A percentile compares a stretch with the other conserved stretches of the same genome.
These are phyloP conservation scores for Coelopa pilipes DNA, from an alignment of 2,888 invertebrate genomes.

Conservation along the genomic window DNA sequence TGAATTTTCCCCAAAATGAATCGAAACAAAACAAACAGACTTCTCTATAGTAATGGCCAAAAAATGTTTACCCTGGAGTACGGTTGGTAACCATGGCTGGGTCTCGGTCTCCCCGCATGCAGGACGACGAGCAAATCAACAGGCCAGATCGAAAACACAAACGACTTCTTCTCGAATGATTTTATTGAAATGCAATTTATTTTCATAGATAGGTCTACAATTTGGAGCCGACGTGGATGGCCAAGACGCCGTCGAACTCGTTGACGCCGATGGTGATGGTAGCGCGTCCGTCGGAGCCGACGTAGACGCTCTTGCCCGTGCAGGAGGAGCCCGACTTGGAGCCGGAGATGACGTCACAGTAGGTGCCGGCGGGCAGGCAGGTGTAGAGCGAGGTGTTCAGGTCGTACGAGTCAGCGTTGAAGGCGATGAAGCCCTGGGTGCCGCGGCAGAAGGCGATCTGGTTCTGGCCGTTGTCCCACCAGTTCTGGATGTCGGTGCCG, in stretches of 20 bases:
- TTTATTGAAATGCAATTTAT: too few relatives aligned
- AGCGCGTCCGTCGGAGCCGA: constrained; percentile 57
- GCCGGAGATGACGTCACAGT: constrained; percentile 89
- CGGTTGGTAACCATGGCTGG: constrained; percentile 23
- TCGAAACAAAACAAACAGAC: constrained; percentile 23
- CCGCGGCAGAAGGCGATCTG: constrained; percentile 90
- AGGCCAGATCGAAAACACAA: too few relatives aligned
- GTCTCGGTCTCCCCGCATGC: too few relatives aligned
- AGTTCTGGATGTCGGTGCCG: constrained; percentile 71
- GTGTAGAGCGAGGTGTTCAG: constrained; percentile 72
- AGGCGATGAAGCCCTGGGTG: constrained; percentile 78
- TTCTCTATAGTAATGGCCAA: constrained; percentile 28
- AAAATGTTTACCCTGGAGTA: not conserved
- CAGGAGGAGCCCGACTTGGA: constrained; percentile 63
- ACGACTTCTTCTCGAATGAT: too few relatives aligned
- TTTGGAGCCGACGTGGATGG: constrained; percentile 72
- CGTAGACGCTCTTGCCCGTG: constrained; percentile 56
- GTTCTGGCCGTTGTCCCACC: constrained; percentile 85
- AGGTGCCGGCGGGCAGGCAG: constrained; percentile 79
- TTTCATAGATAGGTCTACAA: constrained; percentile 47
- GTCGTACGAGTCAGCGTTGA: constrained; percentile 75
- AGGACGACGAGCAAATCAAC: too few relatives aligned
- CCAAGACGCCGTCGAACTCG: constrained; percentile 75
- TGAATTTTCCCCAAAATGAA: constrained; percentile 7
- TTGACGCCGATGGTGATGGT: constrained; percentile 49